Percentiles rank a stretch among this genome's conserved stretches.
phyloP scores from a whole-genome alignment of 2,113 vertebrate species.

The Ivindomyrus marchei region DNA sequence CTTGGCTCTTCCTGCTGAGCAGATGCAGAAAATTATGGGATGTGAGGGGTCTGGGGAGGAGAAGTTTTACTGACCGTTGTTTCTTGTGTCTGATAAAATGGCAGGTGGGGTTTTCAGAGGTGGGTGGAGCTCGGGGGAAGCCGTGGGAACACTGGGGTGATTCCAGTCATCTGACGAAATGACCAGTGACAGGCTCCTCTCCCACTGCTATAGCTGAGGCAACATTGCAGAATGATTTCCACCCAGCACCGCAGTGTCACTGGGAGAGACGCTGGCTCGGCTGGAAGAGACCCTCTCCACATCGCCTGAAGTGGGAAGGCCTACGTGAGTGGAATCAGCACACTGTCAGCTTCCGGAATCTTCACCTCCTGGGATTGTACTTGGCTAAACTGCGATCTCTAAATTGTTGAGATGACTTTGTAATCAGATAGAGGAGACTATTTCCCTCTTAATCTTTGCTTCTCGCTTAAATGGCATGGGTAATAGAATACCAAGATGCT shows the following conservation, averaged over 20 bases:
- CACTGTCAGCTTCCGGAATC: not conserved
- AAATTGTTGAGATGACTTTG: constrained; percentile 8
- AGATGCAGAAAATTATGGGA: not conserved
- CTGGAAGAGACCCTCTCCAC: not conserved
- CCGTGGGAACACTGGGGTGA: not conserved
- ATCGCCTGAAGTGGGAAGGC: not conserved
- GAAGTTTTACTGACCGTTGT: not conserved
- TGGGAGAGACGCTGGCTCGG: not conserved
- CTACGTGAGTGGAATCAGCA: not conserved
- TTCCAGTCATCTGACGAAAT: constrained; percentile 7
- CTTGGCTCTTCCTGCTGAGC: not conserved
- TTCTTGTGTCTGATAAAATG: not conserved
- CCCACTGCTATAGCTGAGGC: not conserved
- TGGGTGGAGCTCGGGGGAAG: not conserved
- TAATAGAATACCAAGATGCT: not conserved
- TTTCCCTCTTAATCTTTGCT: constrained; percentile 15
- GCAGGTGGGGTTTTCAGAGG: not conserved
- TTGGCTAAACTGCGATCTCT: not conserved
- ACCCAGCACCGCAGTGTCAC: not conserved
- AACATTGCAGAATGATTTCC: not conserved
- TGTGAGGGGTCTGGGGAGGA: not conserved
- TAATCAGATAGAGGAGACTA: not conserved
- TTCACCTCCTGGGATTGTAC: not conserved
- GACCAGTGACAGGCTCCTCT: not conserved
- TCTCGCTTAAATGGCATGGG: not conserved